Percentiles rank a stretch among this genome's conserved stretches.
These are phyloP conservation scores for Danio kyathit DNA, from an alignment of 2,797 vertebrate genomes.

Conservation along the genomic window DNA sequence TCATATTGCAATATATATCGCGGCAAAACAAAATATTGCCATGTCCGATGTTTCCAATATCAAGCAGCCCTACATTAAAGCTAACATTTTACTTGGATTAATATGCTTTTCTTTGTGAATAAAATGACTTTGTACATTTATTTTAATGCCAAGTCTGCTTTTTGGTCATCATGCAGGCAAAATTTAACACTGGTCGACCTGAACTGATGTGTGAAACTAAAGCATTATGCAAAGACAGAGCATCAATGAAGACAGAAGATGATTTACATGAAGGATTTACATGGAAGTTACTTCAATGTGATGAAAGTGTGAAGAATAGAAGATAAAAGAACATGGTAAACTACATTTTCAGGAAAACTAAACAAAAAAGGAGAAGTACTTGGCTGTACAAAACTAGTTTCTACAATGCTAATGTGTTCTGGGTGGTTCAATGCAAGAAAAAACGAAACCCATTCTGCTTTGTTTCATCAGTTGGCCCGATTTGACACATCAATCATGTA, in stretches of 20 bases:
- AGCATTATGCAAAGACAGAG: background rate
- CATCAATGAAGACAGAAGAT: slow-evolving; percentile 7
- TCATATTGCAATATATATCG: too few relatives aligned
- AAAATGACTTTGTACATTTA: too few relatives aligned
- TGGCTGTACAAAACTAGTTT: background rate
- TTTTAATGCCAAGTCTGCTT: too few relatives aligned
- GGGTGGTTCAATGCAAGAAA: background rate
- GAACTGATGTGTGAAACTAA: background rate
- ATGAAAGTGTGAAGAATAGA: background rate
- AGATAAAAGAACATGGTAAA: background rate
- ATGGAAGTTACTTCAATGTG: slow-evolving; percentile 9
- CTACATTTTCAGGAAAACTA: background rate
- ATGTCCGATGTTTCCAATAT: too few relatives aligned
- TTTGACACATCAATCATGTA: background rate
- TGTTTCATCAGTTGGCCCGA: background rate
- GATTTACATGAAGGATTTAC: slow-evolving; percentile 2
- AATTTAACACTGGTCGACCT: slow-evolving; percentile 6
- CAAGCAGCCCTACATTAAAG: too few relatives aligned
- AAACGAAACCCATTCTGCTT: too few relatives aligned
- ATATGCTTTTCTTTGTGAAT: too few relatives aligned
- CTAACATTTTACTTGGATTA: too few relatives aligned
- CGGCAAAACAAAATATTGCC: too few relatives aligned
- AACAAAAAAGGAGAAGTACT: background rate
- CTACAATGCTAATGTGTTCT: background rate
- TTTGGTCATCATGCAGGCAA: background rate